phyloP scores from a whole-genome alignment of 2,797 vertebrate species.

The Helarctos malayanus region DNA sequence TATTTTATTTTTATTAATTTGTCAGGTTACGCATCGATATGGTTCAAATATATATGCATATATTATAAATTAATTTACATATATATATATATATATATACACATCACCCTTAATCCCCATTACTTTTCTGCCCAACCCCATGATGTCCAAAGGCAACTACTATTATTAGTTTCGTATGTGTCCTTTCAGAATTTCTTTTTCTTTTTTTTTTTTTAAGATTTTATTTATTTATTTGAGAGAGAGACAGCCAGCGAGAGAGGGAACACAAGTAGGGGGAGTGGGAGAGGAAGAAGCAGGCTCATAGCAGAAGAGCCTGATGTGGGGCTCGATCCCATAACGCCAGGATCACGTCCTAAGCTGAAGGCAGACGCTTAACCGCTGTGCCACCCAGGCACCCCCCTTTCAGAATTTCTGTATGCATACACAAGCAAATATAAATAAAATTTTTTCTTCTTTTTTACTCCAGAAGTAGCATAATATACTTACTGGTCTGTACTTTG shows the following conservation, averaged over 20 bases:
- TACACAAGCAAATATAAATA: not conserved
- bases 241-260: too few relatives aligned
- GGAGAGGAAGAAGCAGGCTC: too few relatives aligned
- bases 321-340: too few relatives aligned
- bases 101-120: not conserved
- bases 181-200: conserved; percentile 44
- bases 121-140: not conserved
- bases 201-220: too few relatives aligned
- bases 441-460: not conserved
- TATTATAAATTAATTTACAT: not conserved
- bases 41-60: not conserved
- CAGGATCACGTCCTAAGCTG: too few relatives aligned
- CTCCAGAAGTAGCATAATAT: not conserved
- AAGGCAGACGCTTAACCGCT: too few relatives aligned
- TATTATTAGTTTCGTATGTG: conserved; percentile 9
- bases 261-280: too few relatives aligned
- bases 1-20: not conserved
- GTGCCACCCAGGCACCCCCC: not conserved
- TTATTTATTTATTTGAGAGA: too few relatives aligned
- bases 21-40: not conserved
- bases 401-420: conserved; percentile 41
- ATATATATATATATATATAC: not conserved
- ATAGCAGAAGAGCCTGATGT: too few relatives aligned
- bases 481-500: not conserved
- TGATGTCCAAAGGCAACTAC: conserved; percentile 11